phyloP scores from a whole-genome alignment of 1,140 invertebrate species.

The Aphis craccivora region DNA sequence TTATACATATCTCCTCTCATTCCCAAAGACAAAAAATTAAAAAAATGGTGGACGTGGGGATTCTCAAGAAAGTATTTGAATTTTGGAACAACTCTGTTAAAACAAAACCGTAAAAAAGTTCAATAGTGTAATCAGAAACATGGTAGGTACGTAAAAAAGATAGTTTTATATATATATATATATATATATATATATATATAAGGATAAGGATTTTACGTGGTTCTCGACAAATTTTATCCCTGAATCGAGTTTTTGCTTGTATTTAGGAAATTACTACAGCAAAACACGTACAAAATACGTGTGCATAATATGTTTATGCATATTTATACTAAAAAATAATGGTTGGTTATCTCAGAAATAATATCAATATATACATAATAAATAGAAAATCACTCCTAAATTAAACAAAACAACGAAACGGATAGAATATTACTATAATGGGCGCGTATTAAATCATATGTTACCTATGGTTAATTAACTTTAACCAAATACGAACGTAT shows the following conservation, averaged over 20 bases:
- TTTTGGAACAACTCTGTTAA: too few relatives aligned
- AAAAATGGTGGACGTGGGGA: too few relatives aligned
- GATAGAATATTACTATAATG: neutral
- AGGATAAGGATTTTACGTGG: neutral
- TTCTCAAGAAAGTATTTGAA: too few relatives aligned
- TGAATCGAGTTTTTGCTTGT: neutral
- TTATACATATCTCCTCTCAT: too few relatives aligned
- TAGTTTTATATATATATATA: too few relatives aligned
- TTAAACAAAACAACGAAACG: neutral
- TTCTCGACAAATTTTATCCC: neutral
- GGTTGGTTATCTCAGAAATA: neutral
- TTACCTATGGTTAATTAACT: too few relatives aligned
- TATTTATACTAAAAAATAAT: neutral
- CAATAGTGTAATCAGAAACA: too few relatives aligned
- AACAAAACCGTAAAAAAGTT: too few relatives aligned
- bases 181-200: too few relatives aligned
- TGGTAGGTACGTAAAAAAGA: too few relatives aligned
- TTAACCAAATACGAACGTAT: neutral
- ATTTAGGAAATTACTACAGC: neutral
- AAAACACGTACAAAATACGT: neutral
- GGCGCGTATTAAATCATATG: neutral
- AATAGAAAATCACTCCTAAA: neutral
- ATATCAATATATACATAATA: neutral
- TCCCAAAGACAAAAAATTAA: too few relatives aligned
- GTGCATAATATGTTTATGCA: too few relatives aligned